These are phyloP conservation scores for Pygoscelis antarcticus DNA, from an alignment of 2,113 vertebrate species.

Conservation along the genomic window DNA sequence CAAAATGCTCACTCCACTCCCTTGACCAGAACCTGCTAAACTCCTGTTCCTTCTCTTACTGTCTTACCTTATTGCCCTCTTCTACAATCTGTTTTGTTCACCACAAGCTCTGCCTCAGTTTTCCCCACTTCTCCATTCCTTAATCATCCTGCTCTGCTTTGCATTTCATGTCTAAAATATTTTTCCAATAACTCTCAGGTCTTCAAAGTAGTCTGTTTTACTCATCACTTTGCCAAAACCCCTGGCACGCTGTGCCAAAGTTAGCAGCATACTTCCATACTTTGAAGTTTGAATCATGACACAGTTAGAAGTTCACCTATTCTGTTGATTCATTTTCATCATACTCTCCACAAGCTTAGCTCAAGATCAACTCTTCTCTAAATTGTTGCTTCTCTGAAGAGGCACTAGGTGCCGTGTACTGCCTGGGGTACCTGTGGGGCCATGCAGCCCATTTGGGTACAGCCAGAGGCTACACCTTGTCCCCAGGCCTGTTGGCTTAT, in stretches of 20 bases:
- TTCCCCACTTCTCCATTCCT: not conserved
- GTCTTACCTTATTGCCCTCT: not conserved
- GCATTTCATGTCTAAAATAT: not conserved
- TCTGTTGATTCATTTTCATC: not conserved
- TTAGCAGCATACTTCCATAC: not conserved
- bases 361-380: not conserved
- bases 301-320: not conserved
- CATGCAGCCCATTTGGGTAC: not conserved
- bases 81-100: not conserved
- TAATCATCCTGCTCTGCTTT: not conserved
- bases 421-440: not conserved
- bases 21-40: not conserved
- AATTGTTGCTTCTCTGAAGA: not conserved
- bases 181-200: not conserved
- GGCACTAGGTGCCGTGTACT: not conserved
- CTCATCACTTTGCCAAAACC: not conserved
- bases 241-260: accelerated
- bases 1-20: not conserved
- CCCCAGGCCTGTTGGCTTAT: not conserved
- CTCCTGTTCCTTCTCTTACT: not conserved
- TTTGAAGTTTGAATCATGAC: not conserved
- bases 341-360: not conserved
- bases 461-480: not conserved
- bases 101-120: not conserved
- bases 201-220: not conserved